Base-by-base conservation (phyloP, 2,888 invertebrate species). In the Drosophila mercatorum region DNA sequence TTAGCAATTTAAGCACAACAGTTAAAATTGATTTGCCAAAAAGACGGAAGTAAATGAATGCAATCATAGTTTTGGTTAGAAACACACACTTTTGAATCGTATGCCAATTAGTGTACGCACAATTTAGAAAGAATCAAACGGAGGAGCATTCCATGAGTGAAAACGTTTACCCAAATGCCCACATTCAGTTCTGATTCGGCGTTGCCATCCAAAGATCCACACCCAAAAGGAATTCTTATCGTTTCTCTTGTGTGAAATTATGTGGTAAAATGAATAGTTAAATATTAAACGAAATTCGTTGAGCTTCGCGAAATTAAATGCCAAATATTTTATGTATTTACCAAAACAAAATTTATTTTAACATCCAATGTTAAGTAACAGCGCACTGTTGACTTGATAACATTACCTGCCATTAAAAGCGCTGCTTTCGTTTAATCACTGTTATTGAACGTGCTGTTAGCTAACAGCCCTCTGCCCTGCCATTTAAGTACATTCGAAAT, bases 251-350 rank as follows among this genome's bases (percentile, higher is more conserved):
- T 88, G 86, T 63, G 68, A 75, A 71, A 70, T 68, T 59, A 70
- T 74, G 77, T 80, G 78, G 65, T 72, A 75, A 65, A 64, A 65
- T 14, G 40, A 53, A 58, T 46, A 53, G 63, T 49, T 51, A 66
- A 76, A 47, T 31, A 49, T 62, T 55, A 49, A 46, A 67, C 38
- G 22, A 65, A 74, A 89, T 76, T 77, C 71, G 78, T 88, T 85
- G 78, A 88, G 83, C 88, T 88, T 84, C 82, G 51, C 80, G 82
- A 87, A 89, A 88, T 87, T 78, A 75, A 65, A 85, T 88, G 81
- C 88, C 90, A 87, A 87, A 87, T 78, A 86, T 84, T 80, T 87
- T 72, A 79, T 77, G 66, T 69, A 85, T 79, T 87, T 86, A 87
- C 17, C 40, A 41, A 55, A 40, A 55, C 81, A 75, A 77, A 81